Conservation (phyloP, 37 sponge, comb jelly and placozoan genomes). For the Geodia barretti region DNA sequence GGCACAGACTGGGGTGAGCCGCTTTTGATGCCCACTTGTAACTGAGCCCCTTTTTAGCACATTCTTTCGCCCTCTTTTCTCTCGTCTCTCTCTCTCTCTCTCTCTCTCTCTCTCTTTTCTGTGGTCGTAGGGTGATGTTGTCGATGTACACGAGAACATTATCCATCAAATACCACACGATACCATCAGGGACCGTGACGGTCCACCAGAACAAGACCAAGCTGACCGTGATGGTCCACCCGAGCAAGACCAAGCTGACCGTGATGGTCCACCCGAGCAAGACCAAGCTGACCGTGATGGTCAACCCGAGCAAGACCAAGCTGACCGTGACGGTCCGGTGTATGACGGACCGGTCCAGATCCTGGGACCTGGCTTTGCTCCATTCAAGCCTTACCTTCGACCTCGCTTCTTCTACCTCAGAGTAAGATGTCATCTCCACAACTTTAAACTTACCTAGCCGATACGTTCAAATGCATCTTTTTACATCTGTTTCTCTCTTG, state of each 20-base stretch:
- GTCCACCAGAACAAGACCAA: not conserved
- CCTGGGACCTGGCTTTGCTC: constrained; percentile 83
- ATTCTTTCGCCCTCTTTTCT: not conserved
- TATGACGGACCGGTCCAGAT: constrained; percentile 62
- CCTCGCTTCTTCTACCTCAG: constrained; percentile 67
- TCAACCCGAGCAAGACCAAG: constrained; percentile 11
- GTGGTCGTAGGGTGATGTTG: constrained; percentile 58
- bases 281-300: constrained; percentile 20
- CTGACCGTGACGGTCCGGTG: constrained; percentile 50
- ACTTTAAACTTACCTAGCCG: not conserved
- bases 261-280: constrained; percentile 22
- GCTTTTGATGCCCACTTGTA: not conserved
- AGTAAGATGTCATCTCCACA: constrained; percentile 56
- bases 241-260: not conserved
- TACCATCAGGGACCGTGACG: no score
- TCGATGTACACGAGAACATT: constrained; percentile 69
- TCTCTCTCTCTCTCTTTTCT: not conserved
- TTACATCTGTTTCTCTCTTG: not conserved
- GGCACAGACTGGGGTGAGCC: constrained; percentile 78
- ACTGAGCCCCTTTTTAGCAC: not conserved
- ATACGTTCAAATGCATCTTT: not conserved
- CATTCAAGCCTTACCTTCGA: constrained; percentile 89
- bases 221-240: constrained; percentile 31
- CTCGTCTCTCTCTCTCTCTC: not conserved
- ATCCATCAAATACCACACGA: constrained; percentile 42